These are phyloP conservation scores for Porites lobata DNA, from an alignment of 92 coral and sea anemone genomes.

Conservation along the genomic window DNA sequence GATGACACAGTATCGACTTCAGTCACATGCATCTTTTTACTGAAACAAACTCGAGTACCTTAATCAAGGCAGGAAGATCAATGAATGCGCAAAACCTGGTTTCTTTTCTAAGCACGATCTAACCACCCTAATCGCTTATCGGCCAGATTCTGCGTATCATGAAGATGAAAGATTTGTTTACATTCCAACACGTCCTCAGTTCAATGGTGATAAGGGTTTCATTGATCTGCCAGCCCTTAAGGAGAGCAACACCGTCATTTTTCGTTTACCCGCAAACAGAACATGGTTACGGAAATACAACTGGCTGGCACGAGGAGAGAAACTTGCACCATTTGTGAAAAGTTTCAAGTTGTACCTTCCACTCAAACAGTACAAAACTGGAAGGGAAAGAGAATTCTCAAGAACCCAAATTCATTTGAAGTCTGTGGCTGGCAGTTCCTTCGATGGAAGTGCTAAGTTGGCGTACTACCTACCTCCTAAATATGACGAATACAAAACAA, in stretches of 20 bases:
- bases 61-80: slow-evolving; percentile 41
- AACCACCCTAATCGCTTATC: slow-evolving; percentile 27
- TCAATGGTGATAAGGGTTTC: slow-evolving; percentile 44
- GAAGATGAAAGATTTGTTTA: slow-evolving; percentile 58
- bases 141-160: slow-evolving; percentile 18
- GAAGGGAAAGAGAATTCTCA: neutral
- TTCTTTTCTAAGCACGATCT: slow-evolving; percentile 20
- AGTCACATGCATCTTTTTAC: slow-evolving; percentile 42
- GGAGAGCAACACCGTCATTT: slow-evolving; percentile 50
- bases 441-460: slow-evolving; percentile 9
- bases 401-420: slow-evolving; percentile 42
- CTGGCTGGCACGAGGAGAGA: slow-evolving; percentile 56
- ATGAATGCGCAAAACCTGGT: slow-evolving; percentile 31
- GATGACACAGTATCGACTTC: slow-evolving; percentile 60
- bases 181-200: slow-evolving; percentile 67
- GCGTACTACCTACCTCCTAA: slow-evolving; percentile 54
- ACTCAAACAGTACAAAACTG: slow-evolving; percentile 25
- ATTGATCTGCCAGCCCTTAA: slow-evolving; percentile 46
- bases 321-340: slow-evolving; percentile 48
- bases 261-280: slow-evolving; percentile 53
- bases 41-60: slow-evolving; percentile 53
- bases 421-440: slow-evolving; percentile 43
- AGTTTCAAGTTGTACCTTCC: slow-evolving; percentile 69
- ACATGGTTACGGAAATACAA: slow-evolving; percentile 54
- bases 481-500: slow-evolving; percentile 5